Conservation (phyloP, 2,888 invertebrate species). For the Cosmia pyralina region DNA sequence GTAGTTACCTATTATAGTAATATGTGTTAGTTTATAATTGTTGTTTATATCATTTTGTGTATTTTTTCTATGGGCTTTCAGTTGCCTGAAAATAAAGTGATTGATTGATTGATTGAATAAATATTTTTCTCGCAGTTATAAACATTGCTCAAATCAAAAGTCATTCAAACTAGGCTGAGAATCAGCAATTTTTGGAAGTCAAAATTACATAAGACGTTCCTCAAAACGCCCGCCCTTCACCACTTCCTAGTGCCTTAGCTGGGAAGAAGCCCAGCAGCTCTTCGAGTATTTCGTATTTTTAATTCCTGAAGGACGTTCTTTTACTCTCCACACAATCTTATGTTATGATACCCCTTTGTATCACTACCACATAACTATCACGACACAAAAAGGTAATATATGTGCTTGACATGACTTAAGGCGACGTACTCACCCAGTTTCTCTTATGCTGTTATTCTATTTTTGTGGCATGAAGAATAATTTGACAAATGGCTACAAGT, state of each 20-base stretch:
- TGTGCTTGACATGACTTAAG: constrained; percentile 16
- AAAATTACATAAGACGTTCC: not conserved
- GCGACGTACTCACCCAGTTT: constrained; percentile 21
- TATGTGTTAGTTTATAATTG: too few relatives aligned
- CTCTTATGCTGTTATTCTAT: constrained; percentile 42
- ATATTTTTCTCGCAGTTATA: not conserved
- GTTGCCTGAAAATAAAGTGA: too few relatives aligned
- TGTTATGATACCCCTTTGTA: constrained; percentile 23
- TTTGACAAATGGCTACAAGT: constrained; percentile 58
- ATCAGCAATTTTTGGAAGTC: not conserved
- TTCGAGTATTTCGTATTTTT: not conserved
- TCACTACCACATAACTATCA: constrained; percentile 17
- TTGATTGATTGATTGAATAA: too few relatives aligned
- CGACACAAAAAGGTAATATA: constrained; percentile 28
- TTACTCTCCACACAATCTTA: constrained; percentile 8
- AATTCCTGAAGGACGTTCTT: not conserved
- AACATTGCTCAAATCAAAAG: not conserved
- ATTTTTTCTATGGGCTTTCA: too few relatives aligned
- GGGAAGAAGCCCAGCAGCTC: not conserved
- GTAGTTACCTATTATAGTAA: too few relatives aligned
- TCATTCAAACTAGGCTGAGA: not conserved
- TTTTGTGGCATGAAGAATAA: constrained; percentile 37
- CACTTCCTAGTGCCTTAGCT: not conserved
- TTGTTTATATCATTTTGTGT: too few relatives aligned
- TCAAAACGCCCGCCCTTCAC: not conserved